Evolutionary conservation across 2,113 vertebrate genomes (phyloP).

Genomic region (Scortum barcoo): DNA sequence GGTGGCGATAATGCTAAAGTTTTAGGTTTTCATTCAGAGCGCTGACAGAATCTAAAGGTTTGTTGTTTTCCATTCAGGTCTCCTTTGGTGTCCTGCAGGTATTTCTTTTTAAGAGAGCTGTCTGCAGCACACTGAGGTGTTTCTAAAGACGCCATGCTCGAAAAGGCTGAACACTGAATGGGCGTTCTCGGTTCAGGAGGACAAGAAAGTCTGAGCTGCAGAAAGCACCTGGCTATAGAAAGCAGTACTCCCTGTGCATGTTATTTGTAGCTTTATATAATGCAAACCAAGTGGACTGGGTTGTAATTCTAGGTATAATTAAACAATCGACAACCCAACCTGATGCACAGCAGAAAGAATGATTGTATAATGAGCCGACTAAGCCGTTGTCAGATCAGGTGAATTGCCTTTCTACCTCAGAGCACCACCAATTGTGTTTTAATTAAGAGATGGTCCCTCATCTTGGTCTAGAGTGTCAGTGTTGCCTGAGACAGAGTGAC

Average conservation of each 20-base stretch:
- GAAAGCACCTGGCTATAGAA: slow-evolving; percentile 17
- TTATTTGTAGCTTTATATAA: slow-evolving; percentile 36
- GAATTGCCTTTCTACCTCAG: slow-evolving; percentile 61
- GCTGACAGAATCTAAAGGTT: slow-evolving; percentile 43
- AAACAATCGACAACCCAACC: slow-evolving; percentile 48
- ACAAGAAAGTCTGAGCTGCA: slow-evolving; percentile 40
- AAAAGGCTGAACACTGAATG: slow-evolving; percentile 61
- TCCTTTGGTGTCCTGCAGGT: slow-evolving; percentile 64
- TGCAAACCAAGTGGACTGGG: neutral
- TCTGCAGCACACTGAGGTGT: slow-evolving; percentile 49
- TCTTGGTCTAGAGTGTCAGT: slow-evolving; percentile 82
- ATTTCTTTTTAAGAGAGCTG: slow-evolving; percentile 65
- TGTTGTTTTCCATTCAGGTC: slow-evolving; percentile 55
- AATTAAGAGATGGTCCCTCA: slow-evolving; percentile 85
- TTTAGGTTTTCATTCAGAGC: slow-evolving; percentile 50
- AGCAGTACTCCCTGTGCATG: neutral
- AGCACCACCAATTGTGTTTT: slow-evolving; percentile 79
- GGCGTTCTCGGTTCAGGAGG: slow-evolving; percentile 36
- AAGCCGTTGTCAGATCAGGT: slow-evolving; percentile 72
- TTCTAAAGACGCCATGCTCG: slow-evolving; percentile 44
- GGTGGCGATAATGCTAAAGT: slow-evolving; percentile 63
- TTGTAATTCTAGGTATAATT: slow-evolving; percentile 39
- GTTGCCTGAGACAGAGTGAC: slow-evolving; percentile 79
- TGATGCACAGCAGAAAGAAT: slow-evolving; percentile 50
- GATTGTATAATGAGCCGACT: slow-evolving; percentile 63